A percentile compares a stretch with the other conserved stretches of the same genome.
These are phyloP conservation scores for Macrobrachium rosenbergii DNA, from an alignment of 1,140 invertebrate species.

Conservation along the genomic window DNA sequence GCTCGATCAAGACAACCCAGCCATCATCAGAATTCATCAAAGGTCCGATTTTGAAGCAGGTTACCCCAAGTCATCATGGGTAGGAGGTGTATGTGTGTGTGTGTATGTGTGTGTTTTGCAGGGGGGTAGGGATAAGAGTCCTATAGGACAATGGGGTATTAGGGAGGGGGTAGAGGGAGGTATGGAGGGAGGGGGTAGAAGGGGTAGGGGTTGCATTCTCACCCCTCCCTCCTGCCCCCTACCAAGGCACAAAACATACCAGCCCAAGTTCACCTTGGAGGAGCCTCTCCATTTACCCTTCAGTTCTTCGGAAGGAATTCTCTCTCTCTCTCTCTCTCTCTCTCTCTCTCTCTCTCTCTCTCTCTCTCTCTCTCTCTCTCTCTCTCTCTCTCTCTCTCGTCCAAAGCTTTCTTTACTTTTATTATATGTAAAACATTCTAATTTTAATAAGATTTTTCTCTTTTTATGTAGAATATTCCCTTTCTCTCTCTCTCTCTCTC, in stretches of 20 bases:
- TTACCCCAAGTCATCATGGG: no score
- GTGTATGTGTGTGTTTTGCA: no score
- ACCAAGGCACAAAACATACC: not conserved
- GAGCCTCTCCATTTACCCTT: not conserved
- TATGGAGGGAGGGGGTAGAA: not conserved
- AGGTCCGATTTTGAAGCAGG: no score
- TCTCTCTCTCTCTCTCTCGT: conserved; percentile 18
- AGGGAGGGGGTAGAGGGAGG: not conserved
- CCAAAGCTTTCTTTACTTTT: not conserved
- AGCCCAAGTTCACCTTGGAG: conserved; percentile 1
- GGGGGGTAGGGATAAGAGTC: not conserved
- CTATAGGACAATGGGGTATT: not conserved
- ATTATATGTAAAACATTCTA: not conserved
- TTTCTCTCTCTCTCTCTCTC: not conserved
- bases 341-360: conserved; percentile 10
- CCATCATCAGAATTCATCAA: no score
- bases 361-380: conserved; percentile 24
- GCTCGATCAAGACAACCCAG: no score
- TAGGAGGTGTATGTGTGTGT: no score
- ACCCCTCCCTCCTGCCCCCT: not conserved
- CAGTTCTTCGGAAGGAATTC: not conserved
- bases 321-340: conserved; percentile 10
- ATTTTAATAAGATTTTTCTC: not conserved
- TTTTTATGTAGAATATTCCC: not conserved
- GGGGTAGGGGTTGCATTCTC: not conserved